Conservation (phyloP, 2,888 invertebrate species). For the Pachliopta kotzebuea region DNA sequence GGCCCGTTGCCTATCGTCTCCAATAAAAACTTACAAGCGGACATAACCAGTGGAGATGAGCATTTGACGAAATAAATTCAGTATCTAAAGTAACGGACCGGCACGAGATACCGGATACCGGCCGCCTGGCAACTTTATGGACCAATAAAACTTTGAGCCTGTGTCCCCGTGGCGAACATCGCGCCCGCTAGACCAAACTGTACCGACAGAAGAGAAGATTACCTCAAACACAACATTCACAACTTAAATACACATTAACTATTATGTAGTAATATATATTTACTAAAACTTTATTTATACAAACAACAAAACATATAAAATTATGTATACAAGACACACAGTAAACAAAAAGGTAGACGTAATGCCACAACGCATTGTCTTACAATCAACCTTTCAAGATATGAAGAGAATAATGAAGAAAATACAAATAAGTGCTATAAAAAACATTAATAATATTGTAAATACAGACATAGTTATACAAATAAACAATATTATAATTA, state of each 20-base stretch:
- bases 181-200: constrained; percentile 35
- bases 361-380: too few relatives aligned
- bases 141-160: constrained; percentile 63
- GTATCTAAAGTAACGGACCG: constrained; percentile 56
- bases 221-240: neutral
- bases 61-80: constrained; percentile 56
- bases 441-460: too few relatives aligned
- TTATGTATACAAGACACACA: too few relatives aligned
- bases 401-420: too few relatives aligned
- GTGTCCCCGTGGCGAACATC: constrained; percentile 57
- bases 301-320: too few relatives aligned
- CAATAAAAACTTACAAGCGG: constrained; percentile 30
- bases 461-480: too few relatives aligned
- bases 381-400: too few relatives aligned
- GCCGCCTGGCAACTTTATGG: constrained; percentile 57
- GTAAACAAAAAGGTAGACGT: too few relatives aligned
- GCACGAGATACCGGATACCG: constrained; percentile 53
- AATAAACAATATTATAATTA: too few relatives aligned
- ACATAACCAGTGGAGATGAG: constrained; percentile 43
- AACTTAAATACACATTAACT: neutral
- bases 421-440: too few relatives aligned
- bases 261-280: too few relatives aligned
- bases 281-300: too few relatives aligned
- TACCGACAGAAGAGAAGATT: constrained; percentile 48
- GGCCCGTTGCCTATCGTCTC: constrained; percentile 22